Base-by-base conservation (phyloP, 2,888 invertebrate genomes). In the Cremastinae sp. region DNA sequence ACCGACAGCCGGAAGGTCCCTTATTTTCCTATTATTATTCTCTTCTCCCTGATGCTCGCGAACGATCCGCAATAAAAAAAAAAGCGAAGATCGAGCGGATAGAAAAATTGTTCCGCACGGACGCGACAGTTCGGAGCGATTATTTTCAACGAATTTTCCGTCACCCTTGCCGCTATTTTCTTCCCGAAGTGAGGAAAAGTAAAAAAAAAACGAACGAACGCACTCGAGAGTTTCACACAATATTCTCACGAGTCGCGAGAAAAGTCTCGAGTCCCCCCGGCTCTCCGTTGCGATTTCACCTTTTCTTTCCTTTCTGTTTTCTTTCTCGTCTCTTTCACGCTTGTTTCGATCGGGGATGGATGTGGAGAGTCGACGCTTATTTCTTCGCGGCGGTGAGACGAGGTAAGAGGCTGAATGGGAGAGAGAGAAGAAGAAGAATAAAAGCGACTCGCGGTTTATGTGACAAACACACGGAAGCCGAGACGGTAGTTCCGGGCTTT, bases 401-500 rank as follows among this genome's bases (percentile, higher is more conserved):
- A 43, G 28, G 18, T n/a, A 10, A 16, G 16, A 18, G 38, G 28
- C 10, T 16, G 36, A n/a, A n/a, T n/a, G 47, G 34, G 47, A 28
- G 41, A 18, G 38, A 59, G 18, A 38, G 16, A 36, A 45, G 9
- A 34, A 9, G 41, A 20, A 20, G 20, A 47, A 64, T 9, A 12
- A 18, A 22, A 16, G 10, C 16, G 18, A 16, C 36, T 36, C 12
- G n/a, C n/a, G 38, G 47, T 45, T 47, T 45, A 54, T 34, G n/a
- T n/a, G 45, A 56, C 45, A 71, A 45, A 71, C 62, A 22, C 64
- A 64, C 71, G 51, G 43, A 38, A 62, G 53, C 65, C 53, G 49
- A 56, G 45, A 36, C 70, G 62, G 47, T 58, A 73, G 65, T 56
- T 77, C 76, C 73, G 73, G 73, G 73, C 76, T 77, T 70, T 70